A percentile compares a stretch with the other conserved stretches of the same genome.
Evolutionary conservation across 92 coral and sea anemone genomes (phyloP).

Genomic region (Virgularia gustaviana): DNA sequence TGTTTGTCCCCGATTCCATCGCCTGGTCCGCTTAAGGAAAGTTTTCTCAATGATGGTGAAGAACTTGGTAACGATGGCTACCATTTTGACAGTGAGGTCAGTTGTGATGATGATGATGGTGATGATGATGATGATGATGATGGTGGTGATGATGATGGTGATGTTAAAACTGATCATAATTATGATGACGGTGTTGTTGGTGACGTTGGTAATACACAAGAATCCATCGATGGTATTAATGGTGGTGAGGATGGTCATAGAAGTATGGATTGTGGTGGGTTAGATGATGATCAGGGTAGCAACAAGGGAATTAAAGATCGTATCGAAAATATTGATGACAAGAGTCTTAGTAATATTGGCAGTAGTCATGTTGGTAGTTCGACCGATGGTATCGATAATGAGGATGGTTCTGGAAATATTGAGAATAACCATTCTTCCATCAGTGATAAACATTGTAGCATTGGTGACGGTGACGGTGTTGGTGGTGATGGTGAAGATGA

Average conservation of each 20-base stretch:
- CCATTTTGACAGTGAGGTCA: background rate
- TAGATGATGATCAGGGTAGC: no score
- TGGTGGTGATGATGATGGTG: background rate
- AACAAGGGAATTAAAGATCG: no score
- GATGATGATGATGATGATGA: background rate
- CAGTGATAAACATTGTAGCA: background rate
- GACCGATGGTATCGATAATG: background rate
- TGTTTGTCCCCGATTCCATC: constrained; percentile 58
- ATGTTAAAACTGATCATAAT: background rate
- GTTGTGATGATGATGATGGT: background rate
- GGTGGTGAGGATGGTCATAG: no score
- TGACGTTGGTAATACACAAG: background rate
- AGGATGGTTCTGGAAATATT: no score
- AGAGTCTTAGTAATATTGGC: background rate
- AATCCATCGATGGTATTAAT: no score
- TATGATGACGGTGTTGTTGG: background rate
- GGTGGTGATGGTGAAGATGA: no score
- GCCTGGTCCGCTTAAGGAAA: constrained; percentile 10
- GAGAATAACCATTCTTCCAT: no score
- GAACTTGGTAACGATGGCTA: background rate
- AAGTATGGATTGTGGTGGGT: no score
- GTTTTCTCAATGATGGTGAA: background rate
- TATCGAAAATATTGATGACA: background rate
- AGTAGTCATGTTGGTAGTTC: background rate
- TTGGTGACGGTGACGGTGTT: no score